Conservation (phyloP, 2,888 invertebrate species). For the Mesorhabditis belari region DNA sequence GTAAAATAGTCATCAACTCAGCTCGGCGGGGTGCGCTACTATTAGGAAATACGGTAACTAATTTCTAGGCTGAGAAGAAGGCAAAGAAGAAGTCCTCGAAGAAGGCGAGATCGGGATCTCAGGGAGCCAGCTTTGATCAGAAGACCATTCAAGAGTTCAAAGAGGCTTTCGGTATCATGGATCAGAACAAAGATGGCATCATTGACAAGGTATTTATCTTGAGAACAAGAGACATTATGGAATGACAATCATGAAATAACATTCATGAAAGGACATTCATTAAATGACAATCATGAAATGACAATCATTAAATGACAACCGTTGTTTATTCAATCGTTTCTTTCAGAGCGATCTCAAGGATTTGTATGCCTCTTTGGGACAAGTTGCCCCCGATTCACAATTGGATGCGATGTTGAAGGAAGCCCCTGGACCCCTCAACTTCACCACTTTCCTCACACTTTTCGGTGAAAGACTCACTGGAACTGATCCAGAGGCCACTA, state of each 20-base stretch:
- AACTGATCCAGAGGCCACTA: slow-evolving; percentile 58
- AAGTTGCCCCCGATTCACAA: slow-evolving; percentile 47
- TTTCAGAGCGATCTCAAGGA: slow-evolving; percentile 57
- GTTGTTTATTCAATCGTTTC: background rate
- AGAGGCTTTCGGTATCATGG: slow-evolving; percentile 61
- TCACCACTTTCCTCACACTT: slow-evolving; percentile 53
- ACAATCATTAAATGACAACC: background rate
- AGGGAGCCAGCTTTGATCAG: slow-evolving; percentile 59
- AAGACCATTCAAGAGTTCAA: slow-evolving; percentile 59
- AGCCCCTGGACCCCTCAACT: slow-evolving; percentile 53
- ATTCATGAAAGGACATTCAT: background rate
- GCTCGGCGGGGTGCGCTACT: no score
- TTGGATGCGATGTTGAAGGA: slow-evolving; percentile 53
- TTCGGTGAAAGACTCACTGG: slow-evolving; percentile 54
- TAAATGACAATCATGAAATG: background rate
- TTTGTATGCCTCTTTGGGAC: slow-evolving; percentile 58
- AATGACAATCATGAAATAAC: background rate
- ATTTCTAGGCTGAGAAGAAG: slow-evolving; percentile 13
- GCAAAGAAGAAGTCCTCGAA: slow-evolving; percentile 43
- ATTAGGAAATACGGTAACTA: no score
- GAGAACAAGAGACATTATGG: background rate
- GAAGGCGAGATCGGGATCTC: slow-evolving; percentile 56
- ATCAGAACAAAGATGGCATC: slow-evolving; percentile 57
- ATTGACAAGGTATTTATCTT: slow-evolving; percentile 22
- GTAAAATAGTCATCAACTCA: no score